These are phyloP conservation scores for Disparrhopalites patrizii DNA, from an alignment of 2,888 invertebrate genomes.

Conservation along the genomic window DNA sequence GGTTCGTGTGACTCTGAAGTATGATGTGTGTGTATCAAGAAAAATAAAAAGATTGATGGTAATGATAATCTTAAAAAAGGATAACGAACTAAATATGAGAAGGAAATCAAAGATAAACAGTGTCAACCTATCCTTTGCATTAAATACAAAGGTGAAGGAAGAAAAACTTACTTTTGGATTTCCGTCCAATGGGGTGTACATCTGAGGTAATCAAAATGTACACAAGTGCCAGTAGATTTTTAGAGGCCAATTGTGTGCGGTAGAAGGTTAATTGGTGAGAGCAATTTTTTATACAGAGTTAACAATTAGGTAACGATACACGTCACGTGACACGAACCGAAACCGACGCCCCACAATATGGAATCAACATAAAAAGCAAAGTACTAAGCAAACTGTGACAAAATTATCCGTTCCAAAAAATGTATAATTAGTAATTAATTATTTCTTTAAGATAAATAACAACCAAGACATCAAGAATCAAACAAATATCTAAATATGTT, in stretches of 20 bases:
- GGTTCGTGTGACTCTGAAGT: too few species aligned
- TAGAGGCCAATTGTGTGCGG: conserved; percentile 12
- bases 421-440: too few species aligned
- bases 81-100: not conserved
- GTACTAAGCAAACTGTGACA: conserved; percentile 16
- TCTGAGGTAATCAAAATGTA: conserved; percentile 34
- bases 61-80: not conserved
- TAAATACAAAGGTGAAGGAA: not conserved
- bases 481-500: too few species aligned
- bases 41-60: not conserved
- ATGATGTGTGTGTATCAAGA: too few species aligned
- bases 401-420: not conserved
- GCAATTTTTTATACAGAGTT: conserved; percentile 16
- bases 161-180: conserved; percentile 46
- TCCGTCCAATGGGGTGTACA: conserved; percentile 49
- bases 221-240: conserved; percentile 25
- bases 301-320: conserved; percentile 23
- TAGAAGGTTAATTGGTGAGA: conserved; percentile 17
- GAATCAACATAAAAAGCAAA: conserved; percentile 29
- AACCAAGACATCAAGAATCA: too few species aligned
- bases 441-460: too few species aligned
- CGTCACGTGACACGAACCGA: conserved; percentile 21
- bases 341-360: conserved; percentile 27
- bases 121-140: not conserved
- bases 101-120: not conserved